phyloP scores from a whole-genome alignment of 2,113 vertebrate species.

The Pteropus alecto region DNA sequence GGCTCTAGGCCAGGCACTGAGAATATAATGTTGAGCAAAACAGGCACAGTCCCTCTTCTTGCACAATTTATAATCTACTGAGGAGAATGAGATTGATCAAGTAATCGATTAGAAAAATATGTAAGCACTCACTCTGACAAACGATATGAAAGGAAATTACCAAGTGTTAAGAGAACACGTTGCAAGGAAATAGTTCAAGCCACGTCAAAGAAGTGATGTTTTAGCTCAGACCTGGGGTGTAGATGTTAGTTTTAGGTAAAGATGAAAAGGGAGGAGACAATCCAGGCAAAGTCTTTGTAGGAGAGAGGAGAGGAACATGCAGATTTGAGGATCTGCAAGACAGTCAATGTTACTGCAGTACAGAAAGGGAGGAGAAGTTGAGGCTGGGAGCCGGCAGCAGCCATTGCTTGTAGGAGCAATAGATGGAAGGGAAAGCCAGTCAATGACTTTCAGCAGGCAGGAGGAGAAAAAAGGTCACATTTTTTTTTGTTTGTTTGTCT shows the following conservation, averaged over 20 bases:
- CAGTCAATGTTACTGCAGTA: neutral
- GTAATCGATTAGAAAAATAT: neutral
- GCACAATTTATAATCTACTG: neutral
- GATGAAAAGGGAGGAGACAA: neutral
- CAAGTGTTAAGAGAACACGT: neutral
- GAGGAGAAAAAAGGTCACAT: neutral
- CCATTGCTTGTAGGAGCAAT: accelerated
- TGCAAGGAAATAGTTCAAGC: neutral
- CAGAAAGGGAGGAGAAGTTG: neutral
- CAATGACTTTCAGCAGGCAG: neutral
- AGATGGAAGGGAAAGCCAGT: neutral
- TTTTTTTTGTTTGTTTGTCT: neutral
- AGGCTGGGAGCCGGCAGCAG: neutral
- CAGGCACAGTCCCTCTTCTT: neutral
- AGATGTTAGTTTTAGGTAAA: neutral
- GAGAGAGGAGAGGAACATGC: neutral
- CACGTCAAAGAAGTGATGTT: neutral
- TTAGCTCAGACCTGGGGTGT: neutral
- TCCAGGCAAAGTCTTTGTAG: neutral
- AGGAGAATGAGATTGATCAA: neutral
- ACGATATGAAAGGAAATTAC: neutral
- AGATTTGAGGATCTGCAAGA: neutral
- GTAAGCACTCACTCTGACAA: neutral
- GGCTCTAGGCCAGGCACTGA: neutral
- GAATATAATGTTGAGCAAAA: neutral